Evolutionary conservation across 2,888 invertebrate species (phyloP), one percentile per base, ranked within the genome.

Genomic region (Achlya flavicornis): DNA sequence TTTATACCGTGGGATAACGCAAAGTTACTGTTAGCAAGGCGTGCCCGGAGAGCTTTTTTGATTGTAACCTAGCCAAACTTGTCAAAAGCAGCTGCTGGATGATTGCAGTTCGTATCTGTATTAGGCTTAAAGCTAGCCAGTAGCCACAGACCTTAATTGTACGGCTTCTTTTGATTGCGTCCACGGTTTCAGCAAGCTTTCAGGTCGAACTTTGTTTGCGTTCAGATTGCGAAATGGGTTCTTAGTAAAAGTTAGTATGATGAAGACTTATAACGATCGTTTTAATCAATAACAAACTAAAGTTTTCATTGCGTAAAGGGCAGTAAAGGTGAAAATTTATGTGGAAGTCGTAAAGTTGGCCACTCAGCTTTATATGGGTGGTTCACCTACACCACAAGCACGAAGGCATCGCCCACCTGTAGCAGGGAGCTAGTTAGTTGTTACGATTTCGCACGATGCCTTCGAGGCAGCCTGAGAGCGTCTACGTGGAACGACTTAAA

Each of bases 301-400:
- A 66, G 69, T 74, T 77, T 79, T 72, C 72, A 72, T 70, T 70
- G 69, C 73, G 74, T 71, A 73, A 65, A 65, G 68, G 70, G 74
- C 75, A 76, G 82, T 83, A 83, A 84, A 80, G 75, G 76, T 70
- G 73, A 53, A 74, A 80, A 81, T 82, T 80, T 81, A 83, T 81
- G 81, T 74, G 73, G 62, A 66, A 66, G 75, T 80, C 80, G 80
- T 84, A 84, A 84, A 82, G 76, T 75, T 70, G 63, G 66, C 66
- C 66, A 71, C 70, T 71, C 65, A 72, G 69, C 63, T 69, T 68
- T 74, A 72, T 78, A 73, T 72, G 72, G 70, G 70, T 10, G 26
- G 26, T 26, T 1, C 26, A 26, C 26, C 26, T 26, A 53, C 19
- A 53, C 53, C 53, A 53, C 69, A 62, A 65, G 58, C 66, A 68